Conservation (phyloP, 1,140 invertebrate species). For the Diachasmimorpha longicaudata region DNA sequence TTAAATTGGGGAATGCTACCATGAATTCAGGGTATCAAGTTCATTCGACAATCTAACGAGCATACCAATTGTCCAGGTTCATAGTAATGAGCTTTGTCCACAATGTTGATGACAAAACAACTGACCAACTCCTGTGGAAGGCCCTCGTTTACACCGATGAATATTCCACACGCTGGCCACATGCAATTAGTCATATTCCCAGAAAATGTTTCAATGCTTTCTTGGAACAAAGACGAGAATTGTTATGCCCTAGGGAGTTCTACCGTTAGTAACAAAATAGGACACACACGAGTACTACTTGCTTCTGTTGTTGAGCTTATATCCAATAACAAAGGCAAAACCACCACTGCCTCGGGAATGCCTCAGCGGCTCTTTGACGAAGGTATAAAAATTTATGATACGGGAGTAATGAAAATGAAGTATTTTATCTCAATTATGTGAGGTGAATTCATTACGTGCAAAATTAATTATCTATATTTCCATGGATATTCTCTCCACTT, state of each 20-base stretch:
- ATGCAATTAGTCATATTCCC: background rate
- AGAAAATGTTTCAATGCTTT: background rate
- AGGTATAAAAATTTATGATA: background rate
- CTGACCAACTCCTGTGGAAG: background rate
- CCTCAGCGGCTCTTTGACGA: background rate
- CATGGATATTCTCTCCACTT: background rate
- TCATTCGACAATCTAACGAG: no score
- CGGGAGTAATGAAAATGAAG: background rate
- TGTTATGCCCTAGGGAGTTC: background rate
- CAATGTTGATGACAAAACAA: background rate
- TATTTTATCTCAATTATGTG: no score
- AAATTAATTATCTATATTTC: no score
- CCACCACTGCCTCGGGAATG: background rate
- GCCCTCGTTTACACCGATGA: background rate
- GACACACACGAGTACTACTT: background rate
- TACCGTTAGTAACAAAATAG: background rate
- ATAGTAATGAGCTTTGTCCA: no score
- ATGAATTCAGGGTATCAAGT: no score
- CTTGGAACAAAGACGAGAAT: background rate
- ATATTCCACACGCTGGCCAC: background rate
- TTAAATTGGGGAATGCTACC: no score
- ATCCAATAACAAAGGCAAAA: background rate
- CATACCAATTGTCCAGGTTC: no score
- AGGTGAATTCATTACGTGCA: no score
- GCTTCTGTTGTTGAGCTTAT: background rate